phyloP scores from a whole-genome alignment of 2,113 vertebrate species.

The Sylvietta virens region DNA sequence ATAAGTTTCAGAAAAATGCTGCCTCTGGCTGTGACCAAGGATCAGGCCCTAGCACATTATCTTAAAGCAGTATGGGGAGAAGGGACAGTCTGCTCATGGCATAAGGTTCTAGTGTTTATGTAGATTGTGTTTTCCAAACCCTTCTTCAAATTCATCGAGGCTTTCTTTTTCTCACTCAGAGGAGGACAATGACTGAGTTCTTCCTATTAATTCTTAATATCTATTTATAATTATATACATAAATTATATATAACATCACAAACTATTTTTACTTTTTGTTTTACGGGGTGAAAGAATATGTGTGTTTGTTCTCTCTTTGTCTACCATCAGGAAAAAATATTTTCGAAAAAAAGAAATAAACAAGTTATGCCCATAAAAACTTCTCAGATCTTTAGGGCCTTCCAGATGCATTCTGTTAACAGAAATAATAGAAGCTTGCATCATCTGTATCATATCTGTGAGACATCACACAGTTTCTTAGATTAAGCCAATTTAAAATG shows the following conservation, averaged over 20 bases:
- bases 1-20: neutral
- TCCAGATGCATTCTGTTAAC: neutral
- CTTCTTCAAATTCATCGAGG: neutral
- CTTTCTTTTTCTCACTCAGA: neutral
- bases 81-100: neutral
- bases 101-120: neutral
- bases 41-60: neutral
- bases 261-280: neutral
- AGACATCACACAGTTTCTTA: neutral
- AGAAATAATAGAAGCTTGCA: neutral
- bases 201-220: neutral
- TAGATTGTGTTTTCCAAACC: neutral
- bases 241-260: neutral
- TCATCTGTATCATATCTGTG: neutral
- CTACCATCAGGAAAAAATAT: neutral
- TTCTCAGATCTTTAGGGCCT: neutral
- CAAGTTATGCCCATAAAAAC: neutral
- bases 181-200: neutral
- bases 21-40: neutral
- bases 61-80: neutral
- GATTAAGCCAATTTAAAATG: constrained; percentile 25
- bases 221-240: too few relatives aligned
- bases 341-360: neutral
- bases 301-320: neutral
- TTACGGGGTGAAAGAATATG: neutral